Evolutionary conservation across 1,140 invertebrate species (phyloP), one percentile per base, ranked within the genome.

Genomic region (Zaprionus gabonicus): DNA sequence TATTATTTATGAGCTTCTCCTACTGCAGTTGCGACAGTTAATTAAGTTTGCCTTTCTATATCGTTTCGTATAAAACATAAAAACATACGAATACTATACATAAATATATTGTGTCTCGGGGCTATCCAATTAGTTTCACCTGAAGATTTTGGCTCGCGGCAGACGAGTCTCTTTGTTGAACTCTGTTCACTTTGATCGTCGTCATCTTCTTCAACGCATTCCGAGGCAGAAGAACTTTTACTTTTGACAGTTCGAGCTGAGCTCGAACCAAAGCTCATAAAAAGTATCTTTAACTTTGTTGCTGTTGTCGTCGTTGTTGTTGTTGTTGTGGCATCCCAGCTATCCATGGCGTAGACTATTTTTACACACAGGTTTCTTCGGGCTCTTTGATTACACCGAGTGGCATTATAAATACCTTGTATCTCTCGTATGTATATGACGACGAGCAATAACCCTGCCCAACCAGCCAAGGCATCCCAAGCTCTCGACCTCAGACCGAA

Each of bases 401-500:
- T 79, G 62, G 62, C 76, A 82, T 81, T 75, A 84, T 81, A 81
- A 82, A 64, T 56, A 86, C 76, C 36, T 72, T 72, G 80, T 80
- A 69, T 63, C 60, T 70, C 17, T 31, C 28, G 28, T 31, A 65
- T 65, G 46, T 76, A 72, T 72, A 88, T 83, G 81, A 80, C 53
- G 59, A 88, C 78, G 74, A 88, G 84, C 84, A 86, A 88, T 87
- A 87, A 88, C 78, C 83, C 67, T 72, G 63, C 58, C 55, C 59
- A 53, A 51, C 58, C 53, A 73, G 53, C 44, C 63, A 67, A 73
- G 46, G 38, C 59, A 74, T 64, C 63, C 55, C 55, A 77, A 58
- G 53, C 46, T 28, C 53, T 28, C 53, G 27, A 28, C 23, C 56
- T 65, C 65, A 49, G 38, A 27, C 57, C 62, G 23, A 46, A 58